Evolutionary conservation across 2,113 vertebrate genomes (phyloP), one percentile per base, ranked within the genome.

Genomic region (Antigone vipio): DNA sequence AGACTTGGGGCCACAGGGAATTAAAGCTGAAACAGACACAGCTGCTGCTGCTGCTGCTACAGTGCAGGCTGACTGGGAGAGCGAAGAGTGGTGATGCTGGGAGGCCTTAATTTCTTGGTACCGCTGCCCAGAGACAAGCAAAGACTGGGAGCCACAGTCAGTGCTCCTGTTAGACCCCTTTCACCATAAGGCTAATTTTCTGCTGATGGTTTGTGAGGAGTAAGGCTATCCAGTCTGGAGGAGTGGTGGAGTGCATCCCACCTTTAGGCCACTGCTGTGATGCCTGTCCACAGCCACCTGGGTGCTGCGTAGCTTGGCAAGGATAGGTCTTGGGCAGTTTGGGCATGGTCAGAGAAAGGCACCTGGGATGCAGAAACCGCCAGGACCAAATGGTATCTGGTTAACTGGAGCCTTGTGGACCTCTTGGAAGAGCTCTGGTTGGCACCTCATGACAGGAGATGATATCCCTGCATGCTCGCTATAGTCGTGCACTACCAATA

Each of bases 401-500:
- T 69, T 69, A 69, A 19, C 13, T 49, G 22, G 38, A 58, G 44
- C 50, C 44, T 84, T 62, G 26, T 2, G 1, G 44, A 23, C 50
- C 22, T 40, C 44, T 73, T 79, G 44, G 20, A 84, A 52, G 34
- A 69, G 17, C 42, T 63, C 49, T 63, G 21, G 44, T 47, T 30
- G 50, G 56, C 23, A 23, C 34, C 9, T 4, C 10, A 5, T 0
- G 0, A 14, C 34, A 19, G 40, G 27, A 89, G 34, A 44, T 12
- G 26, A 42, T 79, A 58, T 29, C 12, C 14, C 20, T 3, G 7
- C 8, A 3, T 34, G 56, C 34, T 88, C 27, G 8, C 40, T 75
- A 10, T 49, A 66, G 34, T 44, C 20, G 55, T 8, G 4, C 0
- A 0, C n/a, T 76, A 24, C 45, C 49, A 42, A 18, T 16, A 75